Base-by-base conservation (phyloP, 2,888 invertebrate genomes). In the Lepidocyrtinus sp. region DNA sequence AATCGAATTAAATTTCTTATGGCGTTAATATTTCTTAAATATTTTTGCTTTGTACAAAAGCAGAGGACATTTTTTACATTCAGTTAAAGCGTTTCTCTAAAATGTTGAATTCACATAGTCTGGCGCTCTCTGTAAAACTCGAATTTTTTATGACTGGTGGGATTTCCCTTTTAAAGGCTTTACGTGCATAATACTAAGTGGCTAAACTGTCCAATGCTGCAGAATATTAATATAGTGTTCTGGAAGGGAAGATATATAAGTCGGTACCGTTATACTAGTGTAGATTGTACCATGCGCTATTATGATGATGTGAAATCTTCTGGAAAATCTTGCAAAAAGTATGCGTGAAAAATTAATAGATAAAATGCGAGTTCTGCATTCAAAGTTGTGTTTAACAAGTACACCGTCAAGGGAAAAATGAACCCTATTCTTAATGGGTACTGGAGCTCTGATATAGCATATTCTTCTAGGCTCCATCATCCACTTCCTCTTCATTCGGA, bases 291-390 rank as follows among this genome's bases (percentile, higher is more conserved):
- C 19, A 59, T 59, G n/a, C n/a, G n/a, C n/a, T n/a, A n/a, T 59
- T 59, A 59, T n/a, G 59, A 59, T 59, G 9, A 59, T 22, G 59
- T n/a, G 36, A 36, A 36, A 59, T 59, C n/a, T 59, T 59, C 1
- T 9, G 17, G n/a, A 55, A 55, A 59, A 59, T 59, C 21, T 59
- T 3, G 2, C 19, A 59, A 59, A 21, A 59, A 59, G 59, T 50
- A 17, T 12, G 21, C 21, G 22, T 59, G 59, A 59, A 59, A 59
- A 59, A 59, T 59, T 59, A n/a, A 59, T 59, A 59, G 59, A 59
- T 59, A 59, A 59, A 59, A 7, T 59, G 22, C 59, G 19, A 59
- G 59, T 22, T 59, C 22, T 59, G 59, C 59, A 59, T 59, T 59
- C 59, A 3, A 59, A 59, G n/a, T 21, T 59, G 59, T 21, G 59